These are phyloP conservation scores for Molanna angustata DNA, from an alignment of 2,888 invertebrate species.

Conservation along the genomic window DNA sequence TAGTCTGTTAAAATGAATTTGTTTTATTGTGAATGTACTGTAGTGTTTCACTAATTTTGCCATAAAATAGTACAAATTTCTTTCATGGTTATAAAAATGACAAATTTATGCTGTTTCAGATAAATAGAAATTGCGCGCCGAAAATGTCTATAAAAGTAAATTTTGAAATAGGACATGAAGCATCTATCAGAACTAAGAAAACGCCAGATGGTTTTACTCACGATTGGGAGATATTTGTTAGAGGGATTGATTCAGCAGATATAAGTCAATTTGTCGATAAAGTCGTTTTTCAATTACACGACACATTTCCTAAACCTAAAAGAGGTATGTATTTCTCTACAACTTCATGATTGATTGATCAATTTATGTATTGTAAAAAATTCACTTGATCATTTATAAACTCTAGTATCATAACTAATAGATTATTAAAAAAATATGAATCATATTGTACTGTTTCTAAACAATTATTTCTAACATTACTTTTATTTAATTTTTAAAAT, in stretches of 20 bases:
- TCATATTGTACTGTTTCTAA: neutral
- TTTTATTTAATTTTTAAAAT: neutral
- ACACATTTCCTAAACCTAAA: slow-evolving; percentile 89
- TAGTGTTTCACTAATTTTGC: slow-evolving; percentile 1
- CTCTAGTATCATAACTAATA: neutral
- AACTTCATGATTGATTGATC: neutral
- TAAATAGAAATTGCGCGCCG: neutral
- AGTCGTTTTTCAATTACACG: slow-evolving; percentile 87
- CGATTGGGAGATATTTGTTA: slow-evolving; percentile 95
- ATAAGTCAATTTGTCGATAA: slow-evolving; percentile 91
- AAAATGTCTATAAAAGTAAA: slow-evolving; percentile 71
- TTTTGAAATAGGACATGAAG: slow-evolving; percentile 91
- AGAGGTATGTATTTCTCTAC: slow-evolving; percentile 61
- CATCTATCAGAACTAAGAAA: slow-evolving; percentile 74
- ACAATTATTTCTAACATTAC: neutral
- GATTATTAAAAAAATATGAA: neutral
- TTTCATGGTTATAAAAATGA: no score
- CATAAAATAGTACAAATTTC: no score
- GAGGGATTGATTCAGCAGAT: slow-evolving; percentile 82
- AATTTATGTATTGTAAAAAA: no score
- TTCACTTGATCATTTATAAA: no score
- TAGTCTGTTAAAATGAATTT: no score
- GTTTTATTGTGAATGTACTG: no score
- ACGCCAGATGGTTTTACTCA: slow-evolving; percentile 93
- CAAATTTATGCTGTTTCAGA: no score